These are phyloP conservation scores for Barypeithes pellucidus DNA, from an alignment of 2,888 invertebrate genomes.

Conservation along the genomic window DNA sequence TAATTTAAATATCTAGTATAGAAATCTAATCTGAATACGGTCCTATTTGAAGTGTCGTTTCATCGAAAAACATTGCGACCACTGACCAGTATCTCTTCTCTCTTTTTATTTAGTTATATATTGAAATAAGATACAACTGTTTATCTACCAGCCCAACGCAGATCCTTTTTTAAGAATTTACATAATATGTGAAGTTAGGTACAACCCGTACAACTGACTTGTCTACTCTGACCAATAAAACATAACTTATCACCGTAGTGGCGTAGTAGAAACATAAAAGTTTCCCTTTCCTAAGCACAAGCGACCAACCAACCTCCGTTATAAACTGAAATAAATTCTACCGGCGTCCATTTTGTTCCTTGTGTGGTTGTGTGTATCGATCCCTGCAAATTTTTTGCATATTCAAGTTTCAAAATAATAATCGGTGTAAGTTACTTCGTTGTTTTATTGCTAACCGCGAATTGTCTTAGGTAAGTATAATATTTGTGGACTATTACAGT, in stretches of 20 bases:
- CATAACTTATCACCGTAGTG: background rate
- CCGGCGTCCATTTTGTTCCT: constrained; percentile 13
- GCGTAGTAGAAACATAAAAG: background rate
- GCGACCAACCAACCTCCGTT: background rate
- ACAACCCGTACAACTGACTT: too few species aligned
- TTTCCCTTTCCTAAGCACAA: background rate
- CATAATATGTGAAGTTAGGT: too few species aligned
- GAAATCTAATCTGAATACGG: too few species aligned
- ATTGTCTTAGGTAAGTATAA: constrained; percentile 5
- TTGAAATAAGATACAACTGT: too few species aligned
- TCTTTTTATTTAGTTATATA: too few species aligned
- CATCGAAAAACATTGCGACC: too few species aligned
- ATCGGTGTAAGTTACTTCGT: background rate
- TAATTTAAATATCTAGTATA: too few species aligned
- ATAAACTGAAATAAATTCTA: background rate
- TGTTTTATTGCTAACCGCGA: constrained; percentile 2
- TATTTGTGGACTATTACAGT: constrained; percentile 4
- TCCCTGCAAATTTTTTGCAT: constrained; percentile 1
- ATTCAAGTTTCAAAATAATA: background rate
- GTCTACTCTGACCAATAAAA: too few species aligned
- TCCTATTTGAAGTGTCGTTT: too few species aligned
- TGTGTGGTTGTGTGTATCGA: background rate
- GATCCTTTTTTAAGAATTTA: too few species aligned
- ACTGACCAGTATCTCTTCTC: too few species aligned
- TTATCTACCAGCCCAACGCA: too few species aligned